Evolutionary conservation across 2,797 vertebrate species (phyloP), one percentile per base, ranked within the genome.

Genomic region (Pangasius krempfi): DNA sequence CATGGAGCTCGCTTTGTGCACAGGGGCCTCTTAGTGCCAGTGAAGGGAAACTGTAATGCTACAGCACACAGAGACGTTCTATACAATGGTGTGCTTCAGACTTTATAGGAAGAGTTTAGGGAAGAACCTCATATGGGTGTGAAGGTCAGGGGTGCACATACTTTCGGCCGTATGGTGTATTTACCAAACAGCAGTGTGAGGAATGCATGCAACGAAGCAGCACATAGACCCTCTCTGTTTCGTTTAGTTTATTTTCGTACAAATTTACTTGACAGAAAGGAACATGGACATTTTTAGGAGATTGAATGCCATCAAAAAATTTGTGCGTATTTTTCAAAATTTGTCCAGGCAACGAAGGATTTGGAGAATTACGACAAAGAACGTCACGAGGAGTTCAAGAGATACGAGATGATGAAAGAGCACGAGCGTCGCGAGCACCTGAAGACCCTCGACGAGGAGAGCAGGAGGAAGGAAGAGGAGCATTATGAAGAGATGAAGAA

Each of bases 321-420:
- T 40, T 44, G 10, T 30, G n/a, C 40, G 8, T 10, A 40, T 12
- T 44, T 44, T 44, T 44, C 3, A 44, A 44, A 44, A 44, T 7
- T n/a, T 62, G 14, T 84, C 3, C 87, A 99, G 99, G 98, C 99
- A 58, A 99, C 98, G 64, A 97, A 93, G 72, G 98, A 99, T 92
- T 94, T 99, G 93, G 99, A 99, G 94, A 97, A 99, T 90, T 99
- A 96, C 62, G 98, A 99, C 94, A 98, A 98, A 92, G 97, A 98
- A 62, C 96, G 96, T 14, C 99, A 99, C 18, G 98, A 99, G 88
- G 98, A 99, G 92, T 99, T 99, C 92, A 99, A 99, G 94, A 97
- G 91, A 87, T 99, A 99, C 0, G 98, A 99, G 92, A 99, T 99
- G 99, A 97, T 97, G 97, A 99, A 99, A 93, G 99, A 99, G 90